phyloP scores from a whole-genome alignment of 2,888 invertebrate genomes.

The Apamea epomidion region DNA sequence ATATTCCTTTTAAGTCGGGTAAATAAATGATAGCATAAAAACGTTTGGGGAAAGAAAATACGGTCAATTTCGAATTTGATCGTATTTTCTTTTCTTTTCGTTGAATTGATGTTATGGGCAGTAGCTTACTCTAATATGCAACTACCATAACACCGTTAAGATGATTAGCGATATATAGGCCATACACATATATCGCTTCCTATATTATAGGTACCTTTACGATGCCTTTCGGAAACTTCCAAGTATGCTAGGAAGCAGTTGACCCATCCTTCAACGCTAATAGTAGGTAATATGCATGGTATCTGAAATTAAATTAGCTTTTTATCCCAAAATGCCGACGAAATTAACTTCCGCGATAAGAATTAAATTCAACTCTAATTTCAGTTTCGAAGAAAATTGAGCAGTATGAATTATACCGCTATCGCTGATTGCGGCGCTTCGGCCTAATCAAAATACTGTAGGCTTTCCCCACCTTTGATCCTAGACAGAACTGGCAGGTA shows the following conservation, averaged over 20 bases:
- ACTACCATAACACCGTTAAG: not conserved
- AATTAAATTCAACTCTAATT: slow-evolving; percentile 37
- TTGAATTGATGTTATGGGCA: no score
- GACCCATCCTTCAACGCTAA: no score
- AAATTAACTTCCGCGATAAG: slow-evolving; percentile 30
- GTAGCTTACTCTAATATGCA: not conserved
- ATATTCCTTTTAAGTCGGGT: not conserved
- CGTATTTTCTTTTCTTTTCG: no score
- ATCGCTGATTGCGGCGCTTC: slow-evolving; percentile 35
- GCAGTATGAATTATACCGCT: slow-evolving; percentile 26
- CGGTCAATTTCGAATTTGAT: no score
- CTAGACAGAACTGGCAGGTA: slow-evolving; percentile 10
- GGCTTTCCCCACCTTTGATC: slow-evolving; percentile 44
- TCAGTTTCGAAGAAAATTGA: slow-evolving; percentile 34
- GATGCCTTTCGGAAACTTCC: not conserved
- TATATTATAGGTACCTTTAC: not conserved
- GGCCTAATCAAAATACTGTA: slow-evolving; percentile 44
- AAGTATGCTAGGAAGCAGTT: no score
- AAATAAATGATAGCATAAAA: not conserved
- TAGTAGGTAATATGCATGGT: not conserved
- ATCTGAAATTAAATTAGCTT: not conserved
- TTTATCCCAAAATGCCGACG: not conserved
- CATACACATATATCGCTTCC: no score
- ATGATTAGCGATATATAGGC: not conserved
- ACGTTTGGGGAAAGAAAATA: not conserved